Evolutionary conservation across 2,888 invertebrate species (phyloP), one percentile per base, ranked within the genome.

Genomic region (Erpobdella octoculata): DNA sequence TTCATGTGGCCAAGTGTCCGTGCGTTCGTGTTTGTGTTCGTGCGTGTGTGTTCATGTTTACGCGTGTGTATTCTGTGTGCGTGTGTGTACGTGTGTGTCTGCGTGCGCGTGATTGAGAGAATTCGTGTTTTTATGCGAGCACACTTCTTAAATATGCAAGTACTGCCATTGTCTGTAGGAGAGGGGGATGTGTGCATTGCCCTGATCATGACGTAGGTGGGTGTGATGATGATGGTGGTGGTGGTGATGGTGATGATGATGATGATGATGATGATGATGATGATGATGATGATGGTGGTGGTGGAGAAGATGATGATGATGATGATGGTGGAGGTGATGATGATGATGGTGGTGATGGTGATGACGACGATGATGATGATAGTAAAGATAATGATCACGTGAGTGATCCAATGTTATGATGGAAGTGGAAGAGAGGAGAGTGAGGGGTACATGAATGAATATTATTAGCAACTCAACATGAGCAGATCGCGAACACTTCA

Each of bases 241-340:
- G 58, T 64, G 69, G 59, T 69, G 69, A 69, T 15, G 69, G 25
- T 31, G 53, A 65, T 70, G 28, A 59, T 33, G 31, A 58, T 25
- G 70, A 62, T 66, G 70, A 1, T n/a, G 53, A n/a, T n/a, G 53
- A 53, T 53, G 53, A 53, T n/a, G 53, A 53, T 9, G 5, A 53
- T n/a, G 53, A 53, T n/a, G 53, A 53, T 53, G 53, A 53, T 53
- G 53, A 53, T 8, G 53, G 28, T 48, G 48, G 25, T 6, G 48
- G 9, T 2, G 3, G 9, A 18, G 48, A 9, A 21, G 48, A 48
- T 48, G 3, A 48, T 48, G 48, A 48, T 48, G 48, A 48, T 48
- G 48, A 48, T 48, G 48, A 48, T 9, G 5, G 4, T 9, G 48
- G 25, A 21, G 48, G 25, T 48, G 48, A 48, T 48, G 48, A 48